Evolutionary conservation across 2,888 invertebrate genomes (phyloP).

Genomic region (Schizaphis graminum): DNA sequence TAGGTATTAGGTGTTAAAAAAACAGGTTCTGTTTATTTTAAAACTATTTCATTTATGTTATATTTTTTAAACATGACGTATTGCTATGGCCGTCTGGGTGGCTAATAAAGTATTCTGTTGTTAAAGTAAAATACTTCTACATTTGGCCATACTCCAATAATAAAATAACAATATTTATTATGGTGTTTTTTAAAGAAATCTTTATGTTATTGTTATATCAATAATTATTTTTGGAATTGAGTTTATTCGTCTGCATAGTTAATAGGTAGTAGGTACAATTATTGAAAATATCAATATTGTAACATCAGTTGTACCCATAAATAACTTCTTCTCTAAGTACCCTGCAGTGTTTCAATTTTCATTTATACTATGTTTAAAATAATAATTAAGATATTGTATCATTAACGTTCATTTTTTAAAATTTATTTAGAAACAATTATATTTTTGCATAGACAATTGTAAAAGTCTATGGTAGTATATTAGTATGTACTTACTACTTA

Average conservation of each 20-base stretch:
- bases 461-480: not conserved
- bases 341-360: not conserved
- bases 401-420: not conserved
- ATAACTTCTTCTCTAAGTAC: not conserved
- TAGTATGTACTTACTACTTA: not conserved
- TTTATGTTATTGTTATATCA: not conserved
- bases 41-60: not conserved
- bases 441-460: not conserved
- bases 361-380: not conserved
- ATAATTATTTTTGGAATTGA: not conserved
- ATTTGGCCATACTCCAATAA: conserved; percentile 24
- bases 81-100: not conserved
- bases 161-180: not conserved
- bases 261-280: not conserved
- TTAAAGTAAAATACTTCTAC: not conserved
- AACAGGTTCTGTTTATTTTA: not conserved
- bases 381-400: not conserved
- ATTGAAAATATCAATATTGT: not conserved
- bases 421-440: not conserved
- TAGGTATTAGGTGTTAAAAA: not conserved
- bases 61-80: not conserved
- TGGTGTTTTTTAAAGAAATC: not conserved
- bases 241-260: not conserved
- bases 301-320: not conserved
- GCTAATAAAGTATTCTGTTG: not conserved